A percentile compares a stretch with the other conserved stretches of the same genome.
These are phyloP conservation scores for Taphrorychus bicolor DNA, from an alignment of 2,888 invertebrate genomes.

Conservation along the genomic window DNA sequence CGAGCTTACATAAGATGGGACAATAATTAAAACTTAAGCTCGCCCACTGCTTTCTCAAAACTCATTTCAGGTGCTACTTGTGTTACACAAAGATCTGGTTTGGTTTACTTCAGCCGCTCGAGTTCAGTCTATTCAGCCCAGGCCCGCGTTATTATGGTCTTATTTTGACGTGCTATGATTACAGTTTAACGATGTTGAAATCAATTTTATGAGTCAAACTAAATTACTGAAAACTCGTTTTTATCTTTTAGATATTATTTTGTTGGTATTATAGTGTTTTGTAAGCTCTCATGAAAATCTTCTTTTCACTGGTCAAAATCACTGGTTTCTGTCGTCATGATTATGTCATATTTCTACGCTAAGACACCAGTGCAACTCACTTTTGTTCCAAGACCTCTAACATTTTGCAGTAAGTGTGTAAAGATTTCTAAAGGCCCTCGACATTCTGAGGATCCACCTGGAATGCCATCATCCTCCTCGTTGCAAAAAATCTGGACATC, in stretches of 20 bases:
- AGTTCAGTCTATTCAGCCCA: conserved; percentile 48
- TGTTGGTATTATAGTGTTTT: too few species aligned
- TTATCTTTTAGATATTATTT: not conserved
- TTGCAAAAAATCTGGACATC: too few species aligned
- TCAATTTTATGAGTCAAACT: not conserved
- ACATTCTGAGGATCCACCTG: too few species aligned
- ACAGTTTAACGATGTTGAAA: not conserved
- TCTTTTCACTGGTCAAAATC: too few species aligned
- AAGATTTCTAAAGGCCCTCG: too few species aligned
- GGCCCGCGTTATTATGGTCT: conserved; percentile 40
- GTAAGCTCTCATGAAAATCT: too few species aligned
- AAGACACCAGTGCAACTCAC: too few species aligned
- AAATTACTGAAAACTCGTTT: not conserved
- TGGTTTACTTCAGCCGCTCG: conserved; percentile 53
- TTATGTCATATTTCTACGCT: too few species aligned
- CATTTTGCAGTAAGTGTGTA: too few species aligned
- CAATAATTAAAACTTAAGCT: conserved; percentile 58
- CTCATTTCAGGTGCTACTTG: conserved; percentile 59
- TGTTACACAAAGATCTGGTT: conserved; percentile 59
- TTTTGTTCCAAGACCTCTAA: too few species aligned
- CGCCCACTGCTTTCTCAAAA: conserved; percentile 59
- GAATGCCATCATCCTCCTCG: too few species aligned
- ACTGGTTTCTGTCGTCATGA: too few species aligned
- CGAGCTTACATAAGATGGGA: conserved; percentile 55
- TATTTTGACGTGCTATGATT: conserved; percentile 10